Evolutionary conservation across 23 tunicate genomes (phyloP), one percentile per base, ranked within the genome.

Genomic region (Trididemnum miniatum): DNA sequence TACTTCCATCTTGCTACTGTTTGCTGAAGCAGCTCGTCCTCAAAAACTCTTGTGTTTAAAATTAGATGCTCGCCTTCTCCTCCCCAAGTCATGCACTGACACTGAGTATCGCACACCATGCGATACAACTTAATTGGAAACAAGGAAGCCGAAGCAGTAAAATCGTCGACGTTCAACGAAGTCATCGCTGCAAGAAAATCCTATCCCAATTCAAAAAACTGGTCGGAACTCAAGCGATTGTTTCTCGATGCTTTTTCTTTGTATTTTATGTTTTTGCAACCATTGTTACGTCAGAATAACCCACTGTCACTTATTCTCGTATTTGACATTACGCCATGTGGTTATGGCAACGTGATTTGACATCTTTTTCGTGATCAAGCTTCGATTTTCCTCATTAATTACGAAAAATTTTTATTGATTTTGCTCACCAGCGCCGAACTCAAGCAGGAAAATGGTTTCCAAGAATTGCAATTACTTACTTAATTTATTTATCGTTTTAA

Each of bases 41-140:
- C 91, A 81, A 87, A 87, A 18, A 34, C 67, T 50, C 91, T 73
- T 9, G 91, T 87, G 49, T 81, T 87, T 22, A 87, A 34, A 62
- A 87, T 77, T 51, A 87, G 51, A 59, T 87, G 91, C 59, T 80
- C 85, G 35, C 91, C 91, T 28, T 52, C 78, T 1, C 72, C 91
- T 3, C 81, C 91, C 91, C 91, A 87, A 24, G 29, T 69, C 82
- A 87, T 63, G 27, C 79, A 80, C 4, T 40, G 82, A 64, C 91
- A 87, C 52, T 80, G 75, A 20, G 76, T 31, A 59, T 87, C 91
- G 60, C 77, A 82, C 40, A 87, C 80, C 91, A 87, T 87, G 15
- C 86, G 85, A 80, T 38, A 87, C 15, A 87, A 76, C 65, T 87
- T 87, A 35, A 69, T 81, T 0, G 91, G 91, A 60, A 87, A 87